These are phyloP conservation scores for Australoheros scitulus DNA, from an alignment of 2,113 vertebrate species.

Conservation along the genomic window DNA sequence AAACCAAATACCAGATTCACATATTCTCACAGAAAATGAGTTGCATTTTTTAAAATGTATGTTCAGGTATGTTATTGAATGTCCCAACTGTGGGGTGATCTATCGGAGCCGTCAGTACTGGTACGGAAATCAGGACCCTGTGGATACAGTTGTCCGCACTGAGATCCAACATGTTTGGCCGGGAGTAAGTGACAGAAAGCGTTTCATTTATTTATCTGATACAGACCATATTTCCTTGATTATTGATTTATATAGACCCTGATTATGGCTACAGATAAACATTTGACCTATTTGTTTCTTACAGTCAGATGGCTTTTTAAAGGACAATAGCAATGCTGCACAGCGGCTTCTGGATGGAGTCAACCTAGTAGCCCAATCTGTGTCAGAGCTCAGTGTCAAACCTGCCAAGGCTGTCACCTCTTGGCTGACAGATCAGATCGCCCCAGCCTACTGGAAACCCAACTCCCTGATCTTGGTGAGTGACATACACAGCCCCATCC, in stretches of 20 bases:
- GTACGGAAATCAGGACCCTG: slow-evolving; percentile 99
- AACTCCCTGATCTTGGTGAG: slow-evolving; percentile 97
- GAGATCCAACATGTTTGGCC: slow-evolving; percentile 99
- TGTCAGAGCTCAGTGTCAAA: slow-evolving; percentile 96
- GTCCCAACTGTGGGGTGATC: slow-evolving; percentile 94
- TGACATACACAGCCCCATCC: slow-evolving; percentile 83
- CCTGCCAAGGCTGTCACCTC: slow-evolving; percentile 97
- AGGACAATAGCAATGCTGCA: slow-evolving; percentile 98
- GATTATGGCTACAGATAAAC: not conserved
- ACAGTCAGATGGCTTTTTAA: slow-evolving; percentile 93
- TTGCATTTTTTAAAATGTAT: not conserved
- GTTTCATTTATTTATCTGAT: not conserved
- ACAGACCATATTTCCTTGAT: not conserved
- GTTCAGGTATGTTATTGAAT: slow-evolving; percentile 95
- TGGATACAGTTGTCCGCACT: slow-evolving; percentile 96
- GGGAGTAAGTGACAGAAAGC: slow-evolving; percentile 82
- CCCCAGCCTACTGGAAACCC: slow-evolving; percentile 97
- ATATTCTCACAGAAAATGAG: not conserved
- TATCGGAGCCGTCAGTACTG: slow-evolving; percentile 98
- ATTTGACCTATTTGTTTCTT: slow-evolving; percentile 18
- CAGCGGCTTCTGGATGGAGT: slow-evolving; percentile 97
- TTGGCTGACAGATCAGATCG: slow-evolving; percentile 98
- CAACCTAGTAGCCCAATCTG: slow-evolving; percentile 96
- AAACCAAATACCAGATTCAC: not conserved
- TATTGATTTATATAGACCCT: not conserved